Evolutionary conservation across 2,797 vertebrate genomes (phyloP), one percentile per base, ranked within the genome.

Genomic region (Aulostomus chinensis): DNA sequence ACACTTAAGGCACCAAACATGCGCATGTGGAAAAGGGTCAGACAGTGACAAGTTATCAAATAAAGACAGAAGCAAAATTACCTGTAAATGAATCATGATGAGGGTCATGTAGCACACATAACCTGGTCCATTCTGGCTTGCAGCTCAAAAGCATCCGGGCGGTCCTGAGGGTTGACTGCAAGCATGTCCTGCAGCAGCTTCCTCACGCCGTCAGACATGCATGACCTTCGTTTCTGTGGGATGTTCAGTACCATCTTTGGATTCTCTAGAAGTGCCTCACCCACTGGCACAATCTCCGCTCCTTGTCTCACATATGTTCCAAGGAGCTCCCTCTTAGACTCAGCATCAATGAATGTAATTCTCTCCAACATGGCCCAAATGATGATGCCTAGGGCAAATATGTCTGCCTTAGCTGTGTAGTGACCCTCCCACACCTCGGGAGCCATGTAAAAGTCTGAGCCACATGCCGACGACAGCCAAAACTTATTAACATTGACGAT

Each of bases 391-490:
- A 98, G 85, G 38, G 96, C 95, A 1, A 98, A 98, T 84, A 98
- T 98, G 89, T 98, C 96, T 0, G 96, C 96, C 87, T 98, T 98
- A 84, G 96, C 96, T 0, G 96, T 98, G 90, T 98, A 98, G 87
- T 98, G 96, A n/a, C 96, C 96, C 71, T 98, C 96, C 96, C 96
- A 98, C 52, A 98, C 96, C 82, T 98, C 96, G 0, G 96, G 96
- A 0, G 96, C 96, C 96, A 98, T 98, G 82, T 90, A 98, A 85
- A 98, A 98, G 73, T 97, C 95, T 0, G 96, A 96, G 52, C 96
- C 96, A 0, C 96, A 98, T 0, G 96, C 94, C 0, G 95, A 97
- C 0, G 96, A 98, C 76, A 98, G 79, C 95, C 95, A 98, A 76
- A 89, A 95, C 66, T 97, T 96, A 85, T 97, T 97, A 58, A 97